phyloP scores from a whole-genome alignment of 2,888 invertebrate species.

The Spodoptera exigua region DNA sequence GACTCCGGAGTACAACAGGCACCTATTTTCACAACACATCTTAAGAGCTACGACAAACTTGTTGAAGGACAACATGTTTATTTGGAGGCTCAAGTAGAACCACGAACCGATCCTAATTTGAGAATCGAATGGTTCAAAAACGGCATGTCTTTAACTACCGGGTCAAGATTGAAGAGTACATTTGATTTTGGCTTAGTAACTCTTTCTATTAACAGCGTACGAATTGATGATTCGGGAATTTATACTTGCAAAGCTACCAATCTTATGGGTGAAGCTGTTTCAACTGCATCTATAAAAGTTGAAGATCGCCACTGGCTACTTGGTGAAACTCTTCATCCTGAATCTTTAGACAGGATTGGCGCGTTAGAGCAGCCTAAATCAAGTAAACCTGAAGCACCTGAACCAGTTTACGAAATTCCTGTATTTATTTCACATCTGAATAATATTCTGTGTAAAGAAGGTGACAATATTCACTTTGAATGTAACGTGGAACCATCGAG shows the following conservation, averaged over 20 bases:
- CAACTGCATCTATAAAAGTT: constrained; percentile 96
- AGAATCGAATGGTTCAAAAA: constrained; percentile 98
- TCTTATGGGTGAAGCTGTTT: constrained; percentile 97
- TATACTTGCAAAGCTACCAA: constrained; percentile 99
- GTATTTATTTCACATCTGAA: constrained; percentile 97
- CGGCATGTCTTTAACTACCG: constrained; percentile 95
- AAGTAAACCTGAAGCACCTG: constrained; percentile 91
- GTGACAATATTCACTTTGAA: constrained; percentile 96
- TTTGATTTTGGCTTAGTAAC: constrained; percentile 99
- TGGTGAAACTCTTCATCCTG: constrained; percentile 96
- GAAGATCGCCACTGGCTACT: constrained; percentile 96
- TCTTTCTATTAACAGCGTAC: constrained; percentile 95
- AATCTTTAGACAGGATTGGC: constrained; percentile 95
- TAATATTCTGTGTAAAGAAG: constrained; percentile 96
- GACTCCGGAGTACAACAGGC: constrained; percentile 96
- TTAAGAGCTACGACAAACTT: constrained; percentile 95
- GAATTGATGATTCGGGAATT: constrained; percentile 97
- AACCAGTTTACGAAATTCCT: constrained; percentile 94
- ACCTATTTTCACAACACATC: constrained; percentile 98
- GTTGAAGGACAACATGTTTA: constrained; percentile 96
- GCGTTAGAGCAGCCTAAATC: constrained; percentile 95
- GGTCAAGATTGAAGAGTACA: constrained; percentile 96
- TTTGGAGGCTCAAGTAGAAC: constrained; percentile 97
- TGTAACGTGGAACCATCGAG: constrained; percentile 97
- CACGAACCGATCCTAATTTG: constrained; percentile 95